These are phyloP conservation scores for Sparidentex hasta DNA, from an alignment of 2,797 vertebrate species.

Conservation along the genomic window DNA sequence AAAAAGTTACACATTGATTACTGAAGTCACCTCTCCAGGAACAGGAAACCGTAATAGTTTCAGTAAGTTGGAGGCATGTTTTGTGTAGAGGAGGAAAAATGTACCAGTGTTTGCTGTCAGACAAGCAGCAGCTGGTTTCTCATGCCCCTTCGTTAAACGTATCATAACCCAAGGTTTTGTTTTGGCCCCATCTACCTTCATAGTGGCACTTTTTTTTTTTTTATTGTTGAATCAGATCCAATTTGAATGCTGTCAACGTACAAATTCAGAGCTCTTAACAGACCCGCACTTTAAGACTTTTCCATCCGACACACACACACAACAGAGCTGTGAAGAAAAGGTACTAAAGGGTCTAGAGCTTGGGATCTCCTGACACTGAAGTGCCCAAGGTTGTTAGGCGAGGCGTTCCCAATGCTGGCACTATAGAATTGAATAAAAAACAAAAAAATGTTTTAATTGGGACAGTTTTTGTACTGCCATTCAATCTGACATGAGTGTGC, in stretches of 20 bases:
- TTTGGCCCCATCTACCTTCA: constrained; percentile 31
- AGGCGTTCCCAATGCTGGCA: constrained; percentile 96
- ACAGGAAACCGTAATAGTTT: constrained; percentile 59
- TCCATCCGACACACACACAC: constrained; percentile 69
- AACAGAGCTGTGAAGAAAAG: constrained; percentile 89
- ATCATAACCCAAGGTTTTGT: constrained; percentile 30
- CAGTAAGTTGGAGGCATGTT: constrained; percentile 49
- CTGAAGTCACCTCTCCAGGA: constrained; percentile 62
- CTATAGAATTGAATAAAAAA: constrained; percentile 86
- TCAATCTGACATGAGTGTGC: constrained; percentile 98
- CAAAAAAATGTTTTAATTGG: constrained; percentile 89
- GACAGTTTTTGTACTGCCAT: constrained; percentile 96
- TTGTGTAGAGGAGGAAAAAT: constrained; percentile 61
- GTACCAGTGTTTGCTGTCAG: constrained; percentile 63
- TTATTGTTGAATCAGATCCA: constrained; percentile 31
- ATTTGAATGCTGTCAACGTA: constrained; percentile 64
- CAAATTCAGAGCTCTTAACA: constrained; percentile 85
- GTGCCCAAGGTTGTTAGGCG: constrained; percentile 92
- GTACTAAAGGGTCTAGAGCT: constrained; percentile 87
- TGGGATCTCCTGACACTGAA: constrained; percentile 92
- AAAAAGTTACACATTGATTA: constrained; percentile 66
- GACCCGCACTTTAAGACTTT: constrained; percentile 93
- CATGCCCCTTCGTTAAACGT: constrained; percentile 52
- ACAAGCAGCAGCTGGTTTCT: constrained; percentile 61
- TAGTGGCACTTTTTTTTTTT: constrained; percentile 22